Percentiles rank a stretch among this genome's conserved stretches.
phyloP scores from a whole-genome alignment of 1,140 invertebrate species.

The Belonocnema kinseyi region DNA sequence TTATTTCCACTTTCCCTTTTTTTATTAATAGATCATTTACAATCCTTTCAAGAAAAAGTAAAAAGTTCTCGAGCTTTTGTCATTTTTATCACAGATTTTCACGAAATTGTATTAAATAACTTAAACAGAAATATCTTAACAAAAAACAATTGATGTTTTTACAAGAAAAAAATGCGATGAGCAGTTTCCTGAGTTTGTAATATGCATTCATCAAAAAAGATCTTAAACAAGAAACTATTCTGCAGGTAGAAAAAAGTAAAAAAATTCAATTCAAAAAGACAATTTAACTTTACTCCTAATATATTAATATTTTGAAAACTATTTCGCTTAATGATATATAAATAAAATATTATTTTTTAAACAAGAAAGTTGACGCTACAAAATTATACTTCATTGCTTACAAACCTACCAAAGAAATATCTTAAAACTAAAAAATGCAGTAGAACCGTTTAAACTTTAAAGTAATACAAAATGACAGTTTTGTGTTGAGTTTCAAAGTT shows the following conservation, averaged over 20 bases:
- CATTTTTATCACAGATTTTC: constrained; percentile 8
- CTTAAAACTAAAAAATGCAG: neutral
- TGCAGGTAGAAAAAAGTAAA: too few relatives aligned
- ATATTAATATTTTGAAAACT: neutral
- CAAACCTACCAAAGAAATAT: neutral
- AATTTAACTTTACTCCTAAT: neutral
- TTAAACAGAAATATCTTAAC: neutral
- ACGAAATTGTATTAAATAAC: neutral
- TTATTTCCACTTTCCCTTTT: too few relatives aligned
- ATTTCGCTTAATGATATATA: constrained; percentile 11
- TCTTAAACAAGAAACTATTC: neutral
- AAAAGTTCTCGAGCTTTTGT: neutral
- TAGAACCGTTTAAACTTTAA: neutral
- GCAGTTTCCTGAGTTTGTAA: neutral
- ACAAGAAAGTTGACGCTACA: neutral
- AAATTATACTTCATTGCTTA: constrained; percentile 12
- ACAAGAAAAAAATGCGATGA: neutral
- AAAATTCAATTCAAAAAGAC: too few relatives aligned
- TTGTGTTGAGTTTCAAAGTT: neutral
- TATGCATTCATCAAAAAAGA: constrained; percentile 19
- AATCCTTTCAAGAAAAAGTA: neutral
- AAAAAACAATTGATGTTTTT: constrained; percentile 3
- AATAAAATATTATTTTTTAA: neutral
- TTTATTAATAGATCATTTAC: neutral
- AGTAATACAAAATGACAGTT: neutral